A percentile compares a stretch with the other conserved stretches of the same genome.
These are phyloP conservation scores for Dryas iulia DNA, from an alignment of 1,140 invertebrate species.

Conservation along the genomic window DNA sequence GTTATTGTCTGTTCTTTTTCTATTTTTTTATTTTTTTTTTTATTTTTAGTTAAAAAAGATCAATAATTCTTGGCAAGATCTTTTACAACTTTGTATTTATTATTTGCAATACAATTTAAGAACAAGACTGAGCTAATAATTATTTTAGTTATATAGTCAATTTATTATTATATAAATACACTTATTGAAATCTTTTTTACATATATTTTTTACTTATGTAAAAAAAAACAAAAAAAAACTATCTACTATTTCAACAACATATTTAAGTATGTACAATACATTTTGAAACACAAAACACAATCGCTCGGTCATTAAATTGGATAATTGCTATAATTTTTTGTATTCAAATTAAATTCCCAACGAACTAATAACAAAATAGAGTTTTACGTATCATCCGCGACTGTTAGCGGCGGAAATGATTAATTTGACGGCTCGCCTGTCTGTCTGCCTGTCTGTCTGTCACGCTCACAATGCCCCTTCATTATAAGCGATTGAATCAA, in stretches of 20 bases:
- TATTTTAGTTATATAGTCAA: too few species aligned
- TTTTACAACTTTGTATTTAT: too few species aligned
- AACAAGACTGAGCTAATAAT: too few species aligned
- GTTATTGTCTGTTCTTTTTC: too few species aligned
- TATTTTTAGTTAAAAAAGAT: too few species aligned
- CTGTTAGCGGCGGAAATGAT: conserved; percentile 11
- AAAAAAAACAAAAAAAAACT: too few species aligned
- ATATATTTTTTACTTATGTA: too few species aligned
- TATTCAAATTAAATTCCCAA: neutral
- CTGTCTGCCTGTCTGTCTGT: conserved; percentile 5
- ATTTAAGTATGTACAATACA: neutral
- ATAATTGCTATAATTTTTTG: neutral
- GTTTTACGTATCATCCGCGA: neutral
- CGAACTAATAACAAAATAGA: neutral
- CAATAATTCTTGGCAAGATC: too few species aligned
- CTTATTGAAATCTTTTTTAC: too few species aligned
- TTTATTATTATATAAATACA: too few species aligned
- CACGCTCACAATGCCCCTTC: neutral
- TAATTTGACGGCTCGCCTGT: conserved; percentile 13
- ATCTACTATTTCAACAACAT: neutral
- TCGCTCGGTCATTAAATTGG: neutral
- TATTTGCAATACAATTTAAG: too few species aligned
- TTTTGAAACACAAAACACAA: neutral
- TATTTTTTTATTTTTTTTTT: too few species aligned
- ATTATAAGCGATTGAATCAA: conserved; percentile 3